Evolutionary conservation across 2,797 vertebrate genomes (phyloP), one percentile per base, ranked within the genome.

Genomic region (Monodelphis domestica): DNA sequence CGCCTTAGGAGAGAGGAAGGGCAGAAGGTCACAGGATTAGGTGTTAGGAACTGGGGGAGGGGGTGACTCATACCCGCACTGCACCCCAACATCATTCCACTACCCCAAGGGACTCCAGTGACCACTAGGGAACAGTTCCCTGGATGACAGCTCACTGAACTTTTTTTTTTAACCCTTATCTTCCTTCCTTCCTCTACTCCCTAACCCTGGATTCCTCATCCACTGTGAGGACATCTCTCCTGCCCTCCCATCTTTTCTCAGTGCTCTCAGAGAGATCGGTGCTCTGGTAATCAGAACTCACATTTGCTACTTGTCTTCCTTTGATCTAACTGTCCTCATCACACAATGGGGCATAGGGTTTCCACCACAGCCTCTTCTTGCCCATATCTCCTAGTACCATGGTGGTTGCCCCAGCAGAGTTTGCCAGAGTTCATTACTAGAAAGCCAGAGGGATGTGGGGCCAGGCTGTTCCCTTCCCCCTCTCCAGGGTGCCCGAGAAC

Each of bases 1-100:
- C 99, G 99, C 98, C 99, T 99, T 45, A 38, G 97, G 1, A 91
- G 55, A 38, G 78, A 51, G 54, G 53, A 55, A 29, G 90, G 55
- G 14, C 3, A 53, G 9, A 51, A 88, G 38, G 5, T 3, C 0
- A 53, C 84, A 70, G 78, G 63, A 26, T 90, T 0, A 26, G 55
- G 54, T 28, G 4, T 10, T 0, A 1, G 30, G 10, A 21, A 1
- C 28, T 26, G 14, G 0, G 14, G 63, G 12, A 0, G 11, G 0
- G 3, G 30, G 1, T 0, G 21, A 28, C 11, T 54, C n/a, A 70
- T 29, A 9, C 45, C 21, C 54, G 15, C 21, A 45, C 10, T 11
- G 2, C 5, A 2, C 0, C 7, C 5, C 38, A 50, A 50, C 38
- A 21, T 51, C 70, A n/a, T 84, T 15, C 78, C n/a, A 21, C 51